Base-by-base conservation (phyloP, 2,888 invertebrate genomes). In the Creontiades dilutus region DNA sequence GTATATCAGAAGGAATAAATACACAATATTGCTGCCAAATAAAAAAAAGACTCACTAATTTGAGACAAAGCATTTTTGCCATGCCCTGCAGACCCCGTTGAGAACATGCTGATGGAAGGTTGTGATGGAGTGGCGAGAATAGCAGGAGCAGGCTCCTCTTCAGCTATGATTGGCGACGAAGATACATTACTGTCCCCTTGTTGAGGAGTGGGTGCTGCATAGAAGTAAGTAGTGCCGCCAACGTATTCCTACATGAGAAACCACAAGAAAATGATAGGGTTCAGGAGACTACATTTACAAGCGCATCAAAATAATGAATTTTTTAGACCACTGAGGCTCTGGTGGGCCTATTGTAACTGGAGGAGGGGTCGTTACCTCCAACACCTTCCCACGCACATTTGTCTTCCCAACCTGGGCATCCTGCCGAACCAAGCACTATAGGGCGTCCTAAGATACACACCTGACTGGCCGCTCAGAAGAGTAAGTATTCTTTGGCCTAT, bases 201-300 rank as follows among this genome's bases (percentile, higher is more conserved):
- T 23, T 82, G 81, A 5, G 57, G 68, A 16, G 85, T 75, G 12
- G 78, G 75, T 91, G 96, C 95, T 57, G 96, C 95, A 93, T 98
- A 99, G 94, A 98, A 99, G 93, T 98, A 99, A 84, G 98, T 98
- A 19, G 98, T 98, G 46, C 98, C 98, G 89, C 98, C 98, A 91
- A 97, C 97, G 94, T 97, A 97, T 94, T 97, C 97, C 96, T 97
- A 94, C 88, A 78, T 47, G 23, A 75, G 75, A 19, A 75, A 75
- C 12, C 23, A 75, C 37, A 37, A 37, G 37, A 7, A 37, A 37
- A 37, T 2, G 11, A 9, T 75, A n/a, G 75, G n/a, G 52, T 52
- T 2, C 52, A 5, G 82, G 4, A 11, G 11, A 37, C 37, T 4
- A 7, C 7, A 7, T 37, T 37, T 7, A 37, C 19, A 57, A 48